These are phyloP conservation scores for Agriopis aurantiaria DNA, from an alignment of 2,888 invertebrate species.

Conservation along the genomic window DNA sequence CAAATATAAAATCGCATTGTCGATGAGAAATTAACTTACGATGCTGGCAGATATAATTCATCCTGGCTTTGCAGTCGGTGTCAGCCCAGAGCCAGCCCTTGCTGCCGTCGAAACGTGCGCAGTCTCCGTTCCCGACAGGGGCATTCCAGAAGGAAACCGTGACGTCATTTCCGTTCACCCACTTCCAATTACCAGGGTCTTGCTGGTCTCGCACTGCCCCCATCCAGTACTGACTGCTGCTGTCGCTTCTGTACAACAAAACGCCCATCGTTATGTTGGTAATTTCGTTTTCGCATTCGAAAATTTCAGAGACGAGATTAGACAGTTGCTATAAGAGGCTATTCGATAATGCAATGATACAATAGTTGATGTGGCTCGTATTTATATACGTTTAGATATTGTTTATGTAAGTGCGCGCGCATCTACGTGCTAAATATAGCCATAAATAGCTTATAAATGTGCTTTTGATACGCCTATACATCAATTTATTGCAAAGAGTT, in stretches of 20 bases:
- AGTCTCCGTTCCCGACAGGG: constrained; percentile 93
- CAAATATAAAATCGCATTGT: constrained; percentile 29
- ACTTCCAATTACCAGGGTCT: constrained; percentile 93
- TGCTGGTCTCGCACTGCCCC: constrained; percentile 94
- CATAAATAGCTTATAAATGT: neutral
- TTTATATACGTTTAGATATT: neutral
- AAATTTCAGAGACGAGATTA: neutral
- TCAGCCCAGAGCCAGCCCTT: constrained; percentile 98
- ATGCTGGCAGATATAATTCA: constrained; percentile 97
- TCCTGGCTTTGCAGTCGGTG: constrained; percentile 93
- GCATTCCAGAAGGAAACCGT: constrained; percentile 97
- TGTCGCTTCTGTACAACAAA: constrained; percentile 89
- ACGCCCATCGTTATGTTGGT: constrained; percentile 19
- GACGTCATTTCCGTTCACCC: constrained; percentile 95
- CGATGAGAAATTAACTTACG: constrained; percentile 87
- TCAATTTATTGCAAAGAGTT: too few relatives aligned
- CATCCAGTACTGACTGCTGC: constrained; percentile 97
- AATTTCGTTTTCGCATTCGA: neutral
- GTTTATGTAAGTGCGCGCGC: neutral
- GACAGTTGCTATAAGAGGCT: neutral
- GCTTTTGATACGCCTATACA: neutral
- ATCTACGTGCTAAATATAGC: neutral
- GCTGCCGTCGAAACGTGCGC: constrained; percentile 96
- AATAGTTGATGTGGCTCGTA: neutral
- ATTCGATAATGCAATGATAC: neutral